Percentiles rank a stretch among this genome's conserved stretches.
These are phyloP conservation scores for Heliothis virescens DNA, from an alignment of 1,140 invertebrate genomes.

Conservation along the genomic window DNA sequence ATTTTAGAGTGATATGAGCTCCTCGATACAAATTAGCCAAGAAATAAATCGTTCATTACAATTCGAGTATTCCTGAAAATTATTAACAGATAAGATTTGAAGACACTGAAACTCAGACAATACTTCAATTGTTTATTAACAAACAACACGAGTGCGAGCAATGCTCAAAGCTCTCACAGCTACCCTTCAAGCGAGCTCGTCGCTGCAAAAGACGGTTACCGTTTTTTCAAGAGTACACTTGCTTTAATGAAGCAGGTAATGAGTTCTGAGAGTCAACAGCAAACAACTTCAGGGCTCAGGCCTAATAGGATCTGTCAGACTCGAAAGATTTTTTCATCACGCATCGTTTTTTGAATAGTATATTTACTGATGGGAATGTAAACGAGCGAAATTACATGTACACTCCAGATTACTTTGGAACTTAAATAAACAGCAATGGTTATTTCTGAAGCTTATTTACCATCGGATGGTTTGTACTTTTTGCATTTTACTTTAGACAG, in stretches of 20 bases:
- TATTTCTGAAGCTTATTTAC: not conserved
- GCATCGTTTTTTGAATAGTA: constrained; percentile 35
- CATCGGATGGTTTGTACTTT: not conserved
- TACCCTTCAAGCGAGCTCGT: not conserved
- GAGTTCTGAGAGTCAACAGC: constrained; percentile 65
- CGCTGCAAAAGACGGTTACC: constrained; percentile 47
- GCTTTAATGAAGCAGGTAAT: constrained; percentile 78
- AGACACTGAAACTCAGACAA: constrained; percentile 13
- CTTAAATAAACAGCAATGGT: not conserved
- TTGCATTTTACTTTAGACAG: too few species aligned
- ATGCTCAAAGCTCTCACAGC: constrained; percentile 17
- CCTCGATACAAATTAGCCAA: too few species aligned
- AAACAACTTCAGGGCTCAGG: constrained; percentile 58
- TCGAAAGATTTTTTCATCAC: constrained; percentile 20
- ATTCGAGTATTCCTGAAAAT: not conserved
- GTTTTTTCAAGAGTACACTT: constrained; percentile 64
- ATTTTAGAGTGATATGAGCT: too few species aligned
- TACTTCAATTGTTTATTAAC: constrained; percentile 35
- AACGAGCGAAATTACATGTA: constrained; percentile 21
- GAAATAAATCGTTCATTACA: too few species aligned
- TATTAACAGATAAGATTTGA: constrained; percentile 13
- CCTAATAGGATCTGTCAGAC: constrained; percentile 38
- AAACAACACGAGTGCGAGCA: constrained; percentile 21
- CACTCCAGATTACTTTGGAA: constrained; percentile 1
- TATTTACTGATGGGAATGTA: not conserved